These are phyloP conservation scores for Hyposmocoma kahamanoa DNA, from an alignment of 1,140 invertebrate genomes.

Conservation along the genomic window DNA sequence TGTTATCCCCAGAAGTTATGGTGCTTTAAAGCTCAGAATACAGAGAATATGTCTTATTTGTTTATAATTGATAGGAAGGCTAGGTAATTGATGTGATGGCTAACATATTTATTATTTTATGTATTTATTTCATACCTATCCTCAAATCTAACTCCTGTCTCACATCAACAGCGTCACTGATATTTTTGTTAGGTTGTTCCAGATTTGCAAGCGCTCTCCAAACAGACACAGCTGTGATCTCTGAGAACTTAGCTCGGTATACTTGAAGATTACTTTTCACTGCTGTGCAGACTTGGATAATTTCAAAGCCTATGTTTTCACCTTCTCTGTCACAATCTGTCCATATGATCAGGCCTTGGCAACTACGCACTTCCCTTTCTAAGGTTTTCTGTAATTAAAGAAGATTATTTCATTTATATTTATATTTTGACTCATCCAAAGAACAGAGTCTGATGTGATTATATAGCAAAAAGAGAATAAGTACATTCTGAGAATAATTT, in stretches of 20 bases:
- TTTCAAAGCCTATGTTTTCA: slow-evolving; percentile 99
- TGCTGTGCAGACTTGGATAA: slow-evolving; percentile 92
- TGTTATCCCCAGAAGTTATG: background rate
- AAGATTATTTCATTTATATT: too few relatives aligned
- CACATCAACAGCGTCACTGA: slow-evolving; percentile 97
- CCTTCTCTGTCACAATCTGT: slow-evolving; percentile 99
- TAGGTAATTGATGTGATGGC: too few relatives aligned
- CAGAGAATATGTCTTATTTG: background rate
- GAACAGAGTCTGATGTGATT: too few relatives aligned
- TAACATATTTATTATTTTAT: too few relatives aligned
- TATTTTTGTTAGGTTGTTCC: slow-evolving; percentile 84
- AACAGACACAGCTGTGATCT: slow-evolving; percentile 91
- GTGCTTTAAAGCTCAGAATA: background rate
- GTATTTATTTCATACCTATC: slow-evolving; percentile 81
- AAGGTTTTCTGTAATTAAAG: slow-evolving; percentile 79
- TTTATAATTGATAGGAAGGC: too few relatives aligned
- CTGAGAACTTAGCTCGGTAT: slow-evolving; percentile 96
- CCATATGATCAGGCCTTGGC: slow-evolving; percentile 95
- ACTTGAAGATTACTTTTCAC: slow-evolving; percentile 86
- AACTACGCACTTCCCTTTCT: slow-evolving; percentile 86
- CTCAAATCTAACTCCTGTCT: slow-evolving; percentile 95
- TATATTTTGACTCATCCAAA: too few relatives aligned
- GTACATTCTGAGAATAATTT: too few relatives aligned
- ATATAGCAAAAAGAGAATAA: too few relatives aligned
- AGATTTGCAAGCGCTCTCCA: slow-evolving; percentile 88